Evolutionary conservation across 53 echinoderm and acorn worm genomes (phyloP), one percentile per base, ranked within the genome.

Genomic region (Holothuria leucospilota): DNA sequence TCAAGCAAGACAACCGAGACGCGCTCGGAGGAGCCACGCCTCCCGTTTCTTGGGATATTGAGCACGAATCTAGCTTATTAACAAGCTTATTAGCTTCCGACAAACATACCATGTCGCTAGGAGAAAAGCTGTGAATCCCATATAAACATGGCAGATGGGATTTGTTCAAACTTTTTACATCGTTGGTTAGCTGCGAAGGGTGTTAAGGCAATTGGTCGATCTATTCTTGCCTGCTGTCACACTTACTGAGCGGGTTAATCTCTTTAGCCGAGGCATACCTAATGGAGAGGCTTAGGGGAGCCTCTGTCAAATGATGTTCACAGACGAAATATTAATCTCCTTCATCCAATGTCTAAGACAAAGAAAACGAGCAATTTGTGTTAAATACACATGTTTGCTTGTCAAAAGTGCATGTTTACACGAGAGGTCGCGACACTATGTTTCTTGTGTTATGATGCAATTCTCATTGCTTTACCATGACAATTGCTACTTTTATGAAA

Each of bases 341-440:
- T 23, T 3, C 52, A 75, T 75, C 75, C 75, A 75, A 75, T 75
- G 75, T 49, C 52, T 75, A 51, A 24, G 75, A 75, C 75, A 75
- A 75, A 75, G 75, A 75, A 75, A 75, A 75, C 75, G 49, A 52
- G n/a, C 49, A 75, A 75, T 75, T 75, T 75, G 75, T 75, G 75
- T 75, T 75, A 75, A 75, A 75, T 75, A 75, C 75, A 75, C 75
- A 75, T 75, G 75, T 75, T 75, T 75, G 75, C 75, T 75, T 46
- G 75, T 75, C 49, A 75, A 75, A 75, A 75, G 75, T 75, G 51
- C 75, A 75, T 46, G 52, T 75, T 75, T 51, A 75, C 75, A 75
- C 52, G 51, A 46, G 53, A 49, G 75, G 75, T 75, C 75, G 75
- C 52, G 52, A 75, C 75, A 75, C 53, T 52, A 52, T 75, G 56